Base-by-base conservation (phyloP, 2,113 vertebrate genomes). In the Vidua macroura region DNA sequence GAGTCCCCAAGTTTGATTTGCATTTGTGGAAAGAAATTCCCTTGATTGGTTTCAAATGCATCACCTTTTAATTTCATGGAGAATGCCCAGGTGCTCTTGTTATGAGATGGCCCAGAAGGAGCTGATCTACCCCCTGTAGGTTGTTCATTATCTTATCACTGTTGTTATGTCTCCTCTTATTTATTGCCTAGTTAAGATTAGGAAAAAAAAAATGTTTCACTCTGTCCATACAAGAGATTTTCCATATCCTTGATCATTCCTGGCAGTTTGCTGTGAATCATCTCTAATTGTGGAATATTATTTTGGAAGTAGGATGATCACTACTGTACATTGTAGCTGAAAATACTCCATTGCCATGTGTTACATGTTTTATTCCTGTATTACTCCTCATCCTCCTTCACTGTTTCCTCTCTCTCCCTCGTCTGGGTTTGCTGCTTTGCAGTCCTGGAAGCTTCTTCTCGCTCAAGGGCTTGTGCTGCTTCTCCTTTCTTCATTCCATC, bases 51-150 rank as follows among this genome's bases (percentile, higher is more conserved):
- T 95, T 86, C 1, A 9, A 83, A 88, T 46, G 46, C 59, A 73
- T 77, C 86, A 66, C 88, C 76, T 90, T 75, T 77, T 86, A 86
- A 81, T 92, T 92, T 91, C 68, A 66, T 74, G 94, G 73, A 73
- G 73, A 51, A 43, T 93, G 91, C 59, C 33, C 64, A 73, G 91
- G 76, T 95, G 51, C 55, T 53, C 0, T 0, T 72, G 72, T 48
- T 66, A 39, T 11, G 49, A 95, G 83, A 46, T 9, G 74, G 67
- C 67, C 64, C 72, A 77, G 89, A 77, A 91, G 83, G 41, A 22
- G 75, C 84, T 86, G 94, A 88, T 77, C 72, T 73, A 83, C 81
- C 76, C 70, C 81, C 89, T 46, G 46, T 33, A 49, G 83, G 55
- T 69, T 90, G 37, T 86, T 95, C 83, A 62, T 93, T 90, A 67